Evolutionary conservation across 2,113 vertebrate species (phyloP), one percentile per base, ranked within the genome.

Genomic region (Rutilus rutilus): DNA sequence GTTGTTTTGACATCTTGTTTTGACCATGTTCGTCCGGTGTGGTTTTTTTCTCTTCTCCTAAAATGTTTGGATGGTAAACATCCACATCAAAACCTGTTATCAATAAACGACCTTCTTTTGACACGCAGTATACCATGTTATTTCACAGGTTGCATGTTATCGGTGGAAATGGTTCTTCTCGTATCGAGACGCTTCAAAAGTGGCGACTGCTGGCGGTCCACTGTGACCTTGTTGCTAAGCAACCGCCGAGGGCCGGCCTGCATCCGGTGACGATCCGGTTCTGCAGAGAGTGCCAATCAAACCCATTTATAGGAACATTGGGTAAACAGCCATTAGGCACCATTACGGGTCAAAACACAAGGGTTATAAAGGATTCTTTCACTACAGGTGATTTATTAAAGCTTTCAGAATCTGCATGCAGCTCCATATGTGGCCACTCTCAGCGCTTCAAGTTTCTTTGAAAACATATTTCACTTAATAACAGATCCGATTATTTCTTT

Each of bases 181-280:
- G 45, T 87, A 52, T 89, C 4, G 3, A 90, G 87, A 81, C n/a
- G 50, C 78, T 87, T 74, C 71, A 64, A 83, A 82, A 6, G 36
- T 74, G 80, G 84, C 87, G 88, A 89, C 81, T 90, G 90, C 27
- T 85, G 76, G 57, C 88, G 45, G 88, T 89, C 62, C 77, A 57
- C 45, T 77, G 81, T 87, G 81, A 91, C 86, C 87, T 85, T 62
- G 93, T 95, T 93, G 91, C 94, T 89, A 93, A 86, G 93, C 92
- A 94, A 94, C 93, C 85, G 85, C 73, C 78, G 85, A 89, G 91
- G 77, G 88, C 91, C 90, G 88, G 90, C 87, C 86, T 89, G 80
- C 82, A 9, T 90, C 90, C 91, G 92, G 90, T 92, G 92, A 88
- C 91, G 90, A 90, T 90, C 92, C 88, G 92, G 91, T 93, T 92